Evolutionary conservation across 2,888 invertebrate species (phyloP).

Genomic region (Coleophora deauratella): DNA sequence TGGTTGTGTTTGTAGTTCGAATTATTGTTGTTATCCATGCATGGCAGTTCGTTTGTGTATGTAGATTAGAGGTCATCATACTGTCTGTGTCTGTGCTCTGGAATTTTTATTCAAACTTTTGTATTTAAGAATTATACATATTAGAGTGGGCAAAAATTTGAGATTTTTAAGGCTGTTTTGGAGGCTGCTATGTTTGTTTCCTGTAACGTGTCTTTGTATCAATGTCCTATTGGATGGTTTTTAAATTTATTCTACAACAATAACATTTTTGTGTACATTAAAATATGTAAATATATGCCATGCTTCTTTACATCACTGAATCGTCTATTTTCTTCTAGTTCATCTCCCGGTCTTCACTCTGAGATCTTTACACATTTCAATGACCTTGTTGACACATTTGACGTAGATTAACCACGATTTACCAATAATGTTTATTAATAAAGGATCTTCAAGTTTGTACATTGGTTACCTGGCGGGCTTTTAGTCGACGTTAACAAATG

Average conservation of each 20-base stretch:
- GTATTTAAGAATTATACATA: background rate
- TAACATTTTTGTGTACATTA: no score
- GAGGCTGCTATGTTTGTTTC: no score
- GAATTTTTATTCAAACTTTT: background rate
- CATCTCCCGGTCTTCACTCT: no score
- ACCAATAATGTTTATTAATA: background rate
- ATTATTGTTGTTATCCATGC: slow-evolving; percentile 66
- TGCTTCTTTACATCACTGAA: no score
- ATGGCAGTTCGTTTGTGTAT: slow-evolving; percentile 66
- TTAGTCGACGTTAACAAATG: slow-evolving; percentile 59
- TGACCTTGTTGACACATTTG: background rate
- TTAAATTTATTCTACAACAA: no score
- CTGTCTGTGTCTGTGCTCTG: slow-evolving; percentile 17
- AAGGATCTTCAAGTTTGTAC: background rate
- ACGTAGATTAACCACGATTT: no score
- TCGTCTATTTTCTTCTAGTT: no score
- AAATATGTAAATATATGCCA: no score
- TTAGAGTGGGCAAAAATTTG: background rate
- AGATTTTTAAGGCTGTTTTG: no score
- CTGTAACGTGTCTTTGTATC: no score
- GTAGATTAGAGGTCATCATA: slow-evolving; percentile 69
- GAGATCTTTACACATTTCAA: no score
- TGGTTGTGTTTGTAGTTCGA: slow-evolving; percentile 33
- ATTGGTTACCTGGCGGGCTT: slow-evolving; percentile 32
- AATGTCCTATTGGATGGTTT: no score